Conservation (phyloP, 2,888 invertebrate genomes). For the Xestia xanthographa region DNA sequence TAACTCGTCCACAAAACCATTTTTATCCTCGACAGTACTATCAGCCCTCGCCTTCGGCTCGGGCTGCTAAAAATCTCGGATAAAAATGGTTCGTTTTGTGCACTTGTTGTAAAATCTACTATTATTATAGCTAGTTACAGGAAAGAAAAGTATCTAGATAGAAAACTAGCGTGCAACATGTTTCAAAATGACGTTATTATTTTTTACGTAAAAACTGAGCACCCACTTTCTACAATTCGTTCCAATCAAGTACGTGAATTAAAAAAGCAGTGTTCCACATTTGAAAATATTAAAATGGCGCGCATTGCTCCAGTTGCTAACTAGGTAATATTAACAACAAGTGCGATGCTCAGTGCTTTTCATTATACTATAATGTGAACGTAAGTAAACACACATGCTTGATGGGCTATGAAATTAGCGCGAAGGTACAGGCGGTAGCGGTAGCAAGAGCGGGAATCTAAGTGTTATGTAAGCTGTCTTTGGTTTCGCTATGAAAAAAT, state of each 20-base stretch:
- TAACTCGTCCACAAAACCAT: too few relatives aligned
- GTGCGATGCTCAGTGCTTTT: constrained; percentile 54
- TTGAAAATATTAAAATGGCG: constrained; percentile 54
- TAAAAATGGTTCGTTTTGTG: too few relatives aligned
- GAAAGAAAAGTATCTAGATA: not conserved
- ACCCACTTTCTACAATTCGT: constrained; percentile 30
- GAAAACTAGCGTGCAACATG: constrained; percentile 5
- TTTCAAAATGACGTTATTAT: not conserved
- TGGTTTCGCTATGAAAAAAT: not conserved
- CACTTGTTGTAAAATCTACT: too few relatives aligned
- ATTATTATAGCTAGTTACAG: not conserved
- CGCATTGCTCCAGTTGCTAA: constrained; percentile 63
- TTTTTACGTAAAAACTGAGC: not conserved
- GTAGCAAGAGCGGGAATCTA: not conserved
- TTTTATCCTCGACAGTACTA: too few relatives aligned
- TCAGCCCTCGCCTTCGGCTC: too few relatives aligned
- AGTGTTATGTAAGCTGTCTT: not conserved
- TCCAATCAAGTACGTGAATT: constrained; percentile 36
- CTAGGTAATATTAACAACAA: constrained; percentile 61
- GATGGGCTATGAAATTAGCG: constrained; percentile 30
- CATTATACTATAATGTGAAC: constrained; percentile 44
- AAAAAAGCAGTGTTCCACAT: constrained; percentile 45
- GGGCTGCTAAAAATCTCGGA: too few relatives aligned
- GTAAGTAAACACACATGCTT: constrained; percentile 54
- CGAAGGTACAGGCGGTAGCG: not conserved